Evolutionary conservation across 2,113 vertebrate genomes (phyloP).

Genomic region (Phyllopteryx taeniolatus): DNA sequence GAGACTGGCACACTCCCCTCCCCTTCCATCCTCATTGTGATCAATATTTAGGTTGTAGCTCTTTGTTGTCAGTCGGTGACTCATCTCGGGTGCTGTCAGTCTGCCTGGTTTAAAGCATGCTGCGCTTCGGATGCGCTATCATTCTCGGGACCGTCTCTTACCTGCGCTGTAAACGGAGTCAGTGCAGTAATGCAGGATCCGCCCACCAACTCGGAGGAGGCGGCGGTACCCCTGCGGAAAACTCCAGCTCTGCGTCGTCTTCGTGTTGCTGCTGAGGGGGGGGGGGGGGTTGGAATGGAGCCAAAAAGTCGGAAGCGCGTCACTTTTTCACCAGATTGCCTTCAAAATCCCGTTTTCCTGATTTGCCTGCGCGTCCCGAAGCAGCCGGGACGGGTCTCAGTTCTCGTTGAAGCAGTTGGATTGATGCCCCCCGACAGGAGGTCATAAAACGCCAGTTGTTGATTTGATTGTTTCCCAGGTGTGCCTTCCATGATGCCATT

Average conservation of each 20-base stretch:
- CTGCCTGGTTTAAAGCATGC: not conserved
- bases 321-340: not conserved
- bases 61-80: not conserved
- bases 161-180: not conserved
- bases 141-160: not conserved
- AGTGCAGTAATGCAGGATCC: not conserved
- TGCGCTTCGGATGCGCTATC: not conserved
- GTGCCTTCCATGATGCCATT: not conserved
- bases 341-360: not conserved
- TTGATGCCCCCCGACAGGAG: not conserved
- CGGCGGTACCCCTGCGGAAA: not conserved
- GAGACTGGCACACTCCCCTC: slow-evolving; percentile 25
- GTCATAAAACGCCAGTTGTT: not conserved
- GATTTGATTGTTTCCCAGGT: not conserved
- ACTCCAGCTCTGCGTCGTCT: not conserved
- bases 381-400: not conserved
- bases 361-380: not conserved
- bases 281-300: not conserved
- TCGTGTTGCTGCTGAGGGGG: not conserved
- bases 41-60: not conserved
- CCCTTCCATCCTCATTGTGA: slow-evolving; percentile 4
- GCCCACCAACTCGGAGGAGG: not conserved
- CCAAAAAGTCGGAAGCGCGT: not conserved
- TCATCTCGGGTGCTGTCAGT: not conserved
- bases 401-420: not conserved